Conservation (phyloP, 2,888 invertebrate genomes). For the Leptopilina myrica region DNA sequence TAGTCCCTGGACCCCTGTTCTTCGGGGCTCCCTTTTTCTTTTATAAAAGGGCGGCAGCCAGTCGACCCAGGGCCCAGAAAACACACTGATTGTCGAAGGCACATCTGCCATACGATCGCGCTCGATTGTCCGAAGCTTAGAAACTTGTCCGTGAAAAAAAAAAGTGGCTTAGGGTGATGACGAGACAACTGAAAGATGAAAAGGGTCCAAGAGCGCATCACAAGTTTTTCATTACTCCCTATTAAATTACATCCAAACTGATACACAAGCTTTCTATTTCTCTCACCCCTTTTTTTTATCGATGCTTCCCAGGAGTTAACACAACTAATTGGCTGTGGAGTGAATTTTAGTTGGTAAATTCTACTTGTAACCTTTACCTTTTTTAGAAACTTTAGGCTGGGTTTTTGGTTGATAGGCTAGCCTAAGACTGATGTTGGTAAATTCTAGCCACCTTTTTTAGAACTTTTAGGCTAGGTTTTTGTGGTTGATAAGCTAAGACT, state of each 20-base stretch:
- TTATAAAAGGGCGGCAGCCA: slow-evolving; percentile 64
- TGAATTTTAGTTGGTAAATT: too few relatives aligned
- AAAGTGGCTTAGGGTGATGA: slow-evolving; percentile 66
- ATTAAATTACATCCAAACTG: slow-evolving; percentile 17
- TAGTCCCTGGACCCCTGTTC: slow-evolving; percentile 60
- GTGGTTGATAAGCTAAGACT: too few relatives aligned
- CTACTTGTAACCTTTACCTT: too few relatives aligned
- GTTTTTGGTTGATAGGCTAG: too few relatives aligned
- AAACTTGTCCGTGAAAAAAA: slow-evolving; percentile 67
- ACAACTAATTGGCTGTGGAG: too few relatives aligned
- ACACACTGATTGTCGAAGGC: slow-evolving; percentile 72
- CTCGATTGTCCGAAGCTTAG: slow-evolving; percentile 75
- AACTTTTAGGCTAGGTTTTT: too few relatives aligned
- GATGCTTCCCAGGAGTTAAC: too few relatives aligned
- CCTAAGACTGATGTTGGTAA: too few relatives aligned
- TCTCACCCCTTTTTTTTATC: background rate
- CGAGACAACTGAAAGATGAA: slow-evolving; percentile 14
- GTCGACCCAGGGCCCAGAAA: slow-evolving; percentile 61
- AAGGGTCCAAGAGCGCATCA: slow-evolving; percentile 40
- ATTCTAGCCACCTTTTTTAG: too few relatives aligned
- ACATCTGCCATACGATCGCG: slow-evolving; percentile 74
- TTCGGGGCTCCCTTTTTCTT: slow-evolving; percentile 69
- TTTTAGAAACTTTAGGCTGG: too few relatives aligned
- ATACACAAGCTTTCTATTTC: too few relatives aligned
- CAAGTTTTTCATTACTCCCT: slow-evolving; percentile 32